Conservation (phyloP, 2,797 vertebrate genomes). For the Chrosomus eos region DNA sequence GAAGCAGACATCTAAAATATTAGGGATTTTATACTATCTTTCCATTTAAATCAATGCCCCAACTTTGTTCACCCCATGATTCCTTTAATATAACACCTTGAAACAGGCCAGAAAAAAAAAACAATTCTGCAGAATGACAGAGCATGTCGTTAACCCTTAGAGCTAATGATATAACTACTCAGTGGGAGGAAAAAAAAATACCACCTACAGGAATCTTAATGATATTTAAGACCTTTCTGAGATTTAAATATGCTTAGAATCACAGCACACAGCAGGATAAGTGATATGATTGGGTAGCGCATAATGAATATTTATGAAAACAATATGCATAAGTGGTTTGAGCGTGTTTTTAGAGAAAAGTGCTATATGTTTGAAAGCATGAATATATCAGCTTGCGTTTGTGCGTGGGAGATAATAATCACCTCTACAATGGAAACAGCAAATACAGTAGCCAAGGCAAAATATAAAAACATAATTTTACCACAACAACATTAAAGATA, state of each 20-base stretch:
- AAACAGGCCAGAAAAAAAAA: background rate
- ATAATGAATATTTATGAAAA: constrained; percentile 24
- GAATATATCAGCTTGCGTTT: background rate
- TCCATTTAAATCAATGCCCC: constrained; percentile 28
- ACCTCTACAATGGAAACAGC: background rate
- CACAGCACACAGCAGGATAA: background rate
- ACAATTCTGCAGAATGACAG: constrained; percentile 3
- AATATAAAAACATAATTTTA: background rate
- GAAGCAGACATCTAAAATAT: background rate
- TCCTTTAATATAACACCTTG: constrained; percentile 10
- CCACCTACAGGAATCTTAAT: constrained; percentile 8
- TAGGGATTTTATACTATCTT: background rate
- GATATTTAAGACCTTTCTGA: constrained; percentile 19
- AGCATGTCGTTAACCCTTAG: background rate
- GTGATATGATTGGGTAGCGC: background rate
- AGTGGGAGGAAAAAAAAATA: background rate
- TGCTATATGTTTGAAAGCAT: background rate
- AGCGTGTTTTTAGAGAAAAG: background rate
- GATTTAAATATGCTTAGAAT: background rate
- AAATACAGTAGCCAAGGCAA: background rate
- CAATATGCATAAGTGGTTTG: background rate
- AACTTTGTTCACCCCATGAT: background rate
- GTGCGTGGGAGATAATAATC: background rate
- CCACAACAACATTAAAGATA: background rate
- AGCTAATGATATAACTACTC: constrained; percentile 1